phyloP scores from a whole-genome alignment of 2,888 invertebrate genomes.

The Agrypnus murinus region DNA sequence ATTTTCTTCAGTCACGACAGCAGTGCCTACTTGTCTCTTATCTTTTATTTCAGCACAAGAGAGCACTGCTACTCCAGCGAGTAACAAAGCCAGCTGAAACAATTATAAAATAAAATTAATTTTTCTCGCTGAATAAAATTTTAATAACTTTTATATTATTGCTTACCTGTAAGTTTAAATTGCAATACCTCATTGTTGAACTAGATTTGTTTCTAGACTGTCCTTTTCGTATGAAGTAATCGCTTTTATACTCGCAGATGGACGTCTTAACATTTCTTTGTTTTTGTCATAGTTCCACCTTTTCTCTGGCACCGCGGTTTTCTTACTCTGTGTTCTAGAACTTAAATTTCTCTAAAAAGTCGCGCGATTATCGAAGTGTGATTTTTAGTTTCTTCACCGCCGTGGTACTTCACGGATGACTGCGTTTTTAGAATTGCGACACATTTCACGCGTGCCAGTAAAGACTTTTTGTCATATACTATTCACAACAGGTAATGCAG shows the following conservation, averaged over 20 bases:
- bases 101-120: background rate
- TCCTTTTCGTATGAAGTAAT: slow-evolving; percentile 12
- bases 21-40: slow-evolving; percentile 48
- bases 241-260: slow-evolving; percentile 50
- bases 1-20: slow-evolving; percentile 32
- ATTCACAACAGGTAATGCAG: background rate
- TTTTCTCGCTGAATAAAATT: background rate
- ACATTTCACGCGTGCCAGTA: slow-evolving; percentile 22
- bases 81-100: slow-evolving; percentile 28
- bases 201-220: slow-evolving; percentile 23
- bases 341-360: slow-evolving; percentile 47
- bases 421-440: slow-evolving; percentile 26
- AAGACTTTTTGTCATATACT: slow-evolving; percentile 8
- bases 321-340: slow-evolving; percentile 52
- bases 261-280: slow-evolving; percentile 48
- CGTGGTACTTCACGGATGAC: slow-evolving; percentile 30
- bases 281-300: slow-evolving; percentile 53
- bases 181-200: slow-evolving; percentile 37
- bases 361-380: slow-evolving; percentile 45
- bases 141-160: too few species aligned
- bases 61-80: slow-evolving; percentile 32
- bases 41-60: slow-evolving; percentile 41
- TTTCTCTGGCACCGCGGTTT: slow-evolving; percentile 52
- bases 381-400: slow-evolving; percentile 42
- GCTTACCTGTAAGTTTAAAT: slow-evolving; percentile 39